Percentiles rank a stretch among this genome's conserved stretches.
Evolutionary conservation across 2,888 invertebrate genomes (phyloP).

Genomic region (Hybos culiciformis): DNA sequence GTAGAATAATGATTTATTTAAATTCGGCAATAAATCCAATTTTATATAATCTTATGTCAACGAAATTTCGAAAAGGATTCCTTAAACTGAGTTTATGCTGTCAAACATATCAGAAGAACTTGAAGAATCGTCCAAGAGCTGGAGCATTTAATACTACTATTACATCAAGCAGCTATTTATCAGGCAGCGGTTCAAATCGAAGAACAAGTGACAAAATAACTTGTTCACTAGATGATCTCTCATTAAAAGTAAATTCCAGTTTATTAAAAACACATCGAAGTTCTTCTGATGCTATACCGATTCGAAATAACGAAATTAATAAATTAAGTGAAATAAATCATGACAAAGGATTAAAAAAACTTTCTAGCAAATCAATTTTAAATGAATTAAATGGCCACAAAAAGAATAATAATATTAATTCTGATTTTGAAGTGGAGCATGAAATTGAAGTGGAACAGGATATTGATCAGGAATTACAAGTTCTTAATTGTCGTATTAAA

Average conservation of each 20-base stretch:
- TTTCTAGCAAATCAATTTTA: neutral
- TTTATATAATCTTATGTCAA: constrained; percentile 84
- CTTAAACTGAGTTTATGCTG: constrained; percentile 50
- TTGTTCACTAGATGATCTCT: constrained; percentile 11
- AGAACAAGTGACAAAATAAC: constrained; percentile 36
- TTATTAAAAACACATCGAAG: neutral
- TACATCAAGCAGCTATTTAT: constrained; percentile 44
- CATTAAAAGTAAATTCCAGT: neutral
- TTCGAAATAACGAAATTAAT: too few species aligned
- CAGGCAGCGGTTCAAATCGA: constrained; percentile 46
- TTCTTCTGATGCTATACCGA: constrained; percentile 10
- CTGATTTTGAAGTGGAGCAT: neutral
- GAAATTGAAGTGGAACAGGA: constrained; percentile 6
- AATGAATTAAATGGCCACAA: constrained; percentile 5
- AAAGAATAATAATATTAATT: neutral
- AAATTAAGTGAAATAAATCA: too few species aligned
- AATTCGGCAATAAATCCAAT: constrained; percentile 86
- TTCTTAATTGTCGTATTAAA: constrained; percentile 15
- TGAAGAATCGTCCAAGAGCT: constrained; percentile 35
- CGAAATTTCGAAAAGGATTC: constrained; percentile 75
- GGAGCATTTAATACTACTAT: constrained; percentile 36
- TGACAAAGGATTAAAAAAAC: constrained; percentile 4
- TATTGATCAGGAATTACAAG: constrained; percentile 2
- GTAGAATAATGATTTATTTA: constrained; percentile 72
- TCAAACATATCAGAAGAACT: constrained; percentile 29